phyloP scores from a whole-genome alignment of 2,797 vertebrate species.

The Phataginus tetradactyla region DNA sequence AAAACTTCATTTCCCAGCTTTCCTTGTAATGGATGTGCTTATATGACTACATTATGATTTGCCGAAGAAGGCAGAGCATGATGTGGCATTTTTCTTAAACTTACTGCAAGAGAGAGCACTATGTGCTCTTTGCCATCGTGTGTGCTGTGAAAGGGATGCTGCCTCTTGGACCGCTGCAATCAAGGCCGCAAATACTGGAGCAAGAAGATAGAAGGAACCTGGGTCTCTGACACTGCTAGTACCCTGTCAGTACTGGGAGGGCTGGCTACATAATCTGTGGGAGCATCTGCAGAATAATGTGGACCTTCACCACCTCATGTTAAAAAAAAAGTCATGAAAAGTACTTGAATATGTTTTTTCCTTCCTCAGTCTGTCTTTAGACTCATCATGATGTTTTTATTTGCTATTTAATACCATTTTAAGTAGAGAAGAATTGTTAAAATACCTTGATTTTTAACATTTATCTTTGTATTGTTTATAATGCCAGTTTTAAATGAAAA shows the following conservation, averaged over 20 bases:
- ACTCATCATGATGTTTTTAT: not conserved
- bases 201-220: not conserved
- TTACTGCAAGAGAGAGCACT: not conserved
- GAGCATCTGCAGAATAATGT: not conserved
- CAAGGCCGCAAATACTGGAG: not conserved
- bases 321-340: not conserved
- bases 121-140: not conserved
- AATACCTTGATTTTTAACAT: not conserved
- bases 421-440: not conserved
- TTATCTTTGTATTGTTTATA: not conserved
- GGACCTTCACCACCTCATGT: not conserved
- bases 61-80: not conserved
- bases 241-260: not conserved
- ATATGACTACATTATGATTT: not conserved
- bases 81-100: not conserved
- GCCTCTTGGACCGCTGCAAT: accelerated
- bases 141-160: not conserved
- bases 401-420: not conserved
- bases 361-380: not conserved
- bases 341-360: not conserved
- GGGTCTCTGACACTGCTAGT: too few species aligned
- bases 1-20: not conserved
- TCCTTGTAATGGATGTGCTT: not conserved
- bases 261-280: not conserved
- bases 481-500: not conserved